Evolutionary conservation across 2,888 invertebrate genomes (phyloP), one percentile per base, ranked within the genome.

Genomic region (Alentia gelatinosa): DNA sequence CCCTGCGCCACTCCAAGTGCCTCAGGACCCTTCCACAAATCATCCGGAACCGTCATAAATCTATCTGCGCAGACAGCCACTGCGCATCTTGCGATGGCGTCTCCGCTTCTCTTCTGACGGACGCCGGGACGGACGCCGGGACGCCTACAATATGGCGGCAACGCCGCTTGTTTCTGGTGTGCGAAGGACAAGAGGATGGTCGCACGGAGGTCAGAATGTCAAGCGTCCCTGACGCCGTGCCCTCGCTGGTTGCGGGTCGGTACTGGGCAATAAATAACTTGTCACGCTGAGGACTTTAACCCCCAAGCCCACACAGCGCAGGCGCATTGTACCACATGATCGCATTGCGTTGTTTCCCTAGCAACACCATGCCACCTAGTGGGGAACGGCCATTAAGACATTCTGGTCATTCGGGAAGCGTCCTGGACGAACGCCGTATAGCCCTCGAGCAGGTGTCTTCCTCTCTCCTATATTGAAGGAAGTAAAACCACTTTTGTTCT

Each of bases 311-410:
- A n/a, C 47, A 47, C 47, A 47, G 47, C 42, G 50, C 42, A 26
- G 40, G 47, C 86, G 47, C 47, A 86, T 86, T 86, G 86, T 86
- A 30, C 47, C 50, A 35, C 47, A 30, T 47, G 47, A 42, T 42
- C 86, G 86, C 86, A 7, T 19, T 30, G 86, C 42, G 47, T 26
- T 42, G 86, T 86, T 33, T 9, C 86, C 86, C 23, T 86, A 30
- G 26, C 86, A 4, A 86, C 86, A 39, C 12, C 47, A 3, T 47
- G 47, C 86, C 86, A 23, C 50, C 30, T 4, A 1, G 26, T n/a
- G 42, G 7, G n/a, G 86, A 42, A 86, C 35, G 86, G 26, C 86
- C 50, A 86, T 86, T 86, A 47, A 86, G 86, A 86, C 86, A 86
- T 86, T 86, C 26, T 42, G 42, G 26, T 9, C 42, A 9, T 30